Conservation (phyloP, 2,888 invertebrate species). For the Teinopalpus imperialis region DNA sequence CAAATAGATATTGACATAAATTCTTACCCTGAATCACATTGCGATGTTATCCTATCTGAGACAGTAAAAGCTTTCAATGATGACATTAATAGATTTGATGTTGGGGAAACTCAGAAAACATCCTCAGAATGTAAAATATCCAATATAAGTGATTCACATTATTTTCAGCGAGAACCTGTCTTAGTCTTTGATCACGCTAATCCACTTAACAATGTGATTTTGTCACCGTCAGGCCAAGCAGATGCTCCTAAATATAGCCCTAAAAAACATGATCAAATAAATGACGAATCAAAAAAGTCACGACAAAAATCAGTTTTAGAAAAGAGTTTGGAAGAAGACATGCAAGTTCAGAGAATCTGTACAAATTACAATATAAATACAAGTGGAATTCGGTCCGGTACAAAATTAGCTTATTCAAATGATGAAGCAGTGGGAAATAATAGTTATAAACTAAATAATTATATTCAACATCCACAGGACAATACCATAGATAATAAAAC, state of each 20-base stretch:
- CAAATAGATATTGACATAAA: constrained; percentile 56
- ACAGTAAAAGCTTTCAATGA: not conserved
- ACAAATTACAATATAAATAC: constrained; percentile 15
- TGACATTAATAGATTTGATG: too few relatives aligned
- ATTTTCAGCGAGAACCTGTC: too few relatives aligned
- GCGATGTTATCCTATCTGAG: constrained; percentile 25
- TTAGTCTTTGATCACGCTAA: constrained; percentile 60
- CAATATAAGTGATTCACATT: too few relatives aligned
- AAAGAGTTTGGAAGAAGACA: not conserved
- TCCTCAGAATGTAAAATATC: too few relatives aligned
- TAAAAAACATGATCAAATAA: not conserved
- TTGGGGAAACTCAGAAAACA: too few relatives aligned
- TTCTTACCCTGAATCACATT: constrained; percentile 37
- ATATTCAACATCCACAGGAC: too few relatives aligned
- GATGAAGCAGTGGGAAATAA: constrained; percentile 25
- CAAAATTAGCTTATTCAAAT: not conserved
- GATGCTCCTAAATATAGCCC: constrained; percentile 17
- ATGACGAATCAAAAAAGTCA: not conserved
- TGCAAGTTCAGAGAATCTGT: not conserved
- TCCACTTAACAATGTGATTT: constrained; percentile 62
- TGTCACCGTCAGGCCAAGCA: constrained; percentile 33
- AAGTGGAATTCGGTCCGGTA: not conserved
- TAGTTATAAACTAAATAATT: too few relatives aligned
- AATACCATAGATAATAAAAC: too few relatives aligned
- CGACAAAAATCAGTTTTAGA: not conserved